A percentile compares a stretch with the other conserved stretches of the same genome.
phyloP scores from a whole-genome alignment of 2,888 invertebrate species.

The Zootermopsis nevadensis region DNA sequence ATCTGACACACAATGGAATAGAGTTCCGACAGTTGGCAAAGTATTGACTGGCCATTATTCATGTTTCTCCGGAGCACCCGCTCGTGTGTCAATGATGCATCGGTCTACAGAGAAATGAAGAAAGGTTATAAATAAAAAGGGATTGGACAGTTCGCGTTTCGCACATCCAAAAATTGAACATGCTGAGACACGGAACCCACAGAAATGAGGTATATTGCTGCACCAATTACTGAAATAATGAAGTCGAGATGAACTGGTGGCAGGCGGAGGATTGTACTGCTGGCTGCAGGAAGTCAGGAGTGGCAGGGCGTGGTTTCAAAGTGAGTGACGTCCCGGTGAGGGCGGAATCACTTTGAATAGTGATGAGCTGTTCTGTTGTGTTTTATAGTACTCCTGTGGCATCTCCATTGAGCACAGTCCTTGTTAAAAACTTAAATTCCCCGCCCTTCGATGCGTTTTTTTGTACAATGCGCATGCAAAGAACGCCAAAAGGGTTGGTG shows the following conservation, averaged over 20 bases:
- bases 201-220: neutral
- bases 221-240: slow-evolving; percentile 23
- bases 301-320: no score
- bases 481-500: no score
- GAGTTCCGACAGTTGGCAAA: neutral
- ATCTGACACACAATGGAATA: neutral
- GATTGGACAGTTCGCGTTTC: neutral
- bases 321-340: no score
- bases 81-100: slow-evolving; percentile 9
- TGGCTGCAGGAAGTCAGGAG: no score
- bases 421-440: no score
- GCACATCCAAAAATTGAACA: neutral
- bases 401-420: no score
- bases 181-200: neutral
- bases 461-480: no score
- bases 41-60: slow-evolving; percentile 1
- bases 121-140: slow-evolving; percentile 10
- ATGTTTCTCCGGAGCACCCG: neutral
- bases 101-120: neutral
- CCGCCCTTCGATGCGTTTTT: no score
- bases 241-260: neutral
- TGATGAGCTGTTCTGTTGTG: no score
- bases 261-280: no score
- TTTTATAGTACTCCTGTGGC: no score
- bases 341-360: no score